These are phyloP conservation scores for Drosophila rufa DNA, from an alignment of 1,140 invertebrate species.

Conservation along the genomic window DNA sequence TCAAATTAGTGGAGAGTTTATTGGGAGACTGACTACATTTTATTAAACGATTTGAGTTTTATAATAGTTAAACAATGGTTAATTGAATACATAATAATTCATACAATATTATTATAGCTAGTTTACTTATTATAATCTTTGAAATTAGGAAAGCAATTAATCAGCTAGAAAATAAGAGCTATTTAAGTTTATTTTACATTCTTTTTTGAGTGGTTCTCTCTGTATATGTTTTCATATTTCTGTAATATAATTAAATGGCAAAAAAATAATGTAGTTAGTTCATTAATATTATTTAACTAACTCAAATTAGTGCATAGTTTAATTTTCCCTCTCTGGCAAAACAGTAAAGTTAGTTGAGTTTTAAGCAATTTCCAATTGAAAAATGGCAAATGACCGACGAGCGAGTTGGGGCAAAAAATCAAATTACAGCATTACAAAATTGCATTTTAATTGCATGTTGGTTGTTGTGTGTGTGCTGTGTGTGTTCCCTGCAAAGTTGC, in stretches of 20 bases:
- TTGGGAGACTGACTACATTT: background rate
- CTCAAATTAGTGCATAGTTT: constrained; percentile 35
- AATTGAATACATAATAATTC: too few relatives aligned
- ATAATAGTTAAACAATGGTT: too few relatives aligned
- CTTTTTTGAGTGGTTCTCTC: too few relatives aligned
- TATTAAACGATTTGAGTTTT: background rate
- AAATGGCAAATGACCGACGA: constrained; percentile 6
- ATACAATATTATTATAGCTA: too few relatives aligned
- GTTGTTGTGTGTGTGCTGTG: background rate
- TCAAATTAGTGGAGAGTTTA: constrained; percentile 30
- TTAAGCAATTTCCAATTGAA: constrained; percentile 6
- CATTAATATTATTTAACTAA: constrained; percentile 15
- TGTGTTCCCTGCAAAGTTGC: constrained; percentile 14
- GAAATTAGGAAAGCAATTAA: too few relatives aligned
- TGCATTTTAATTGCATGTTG: constrained; percentile 51
- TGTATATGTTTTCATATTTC: background rate
- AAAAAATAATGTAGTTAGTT: background rate
- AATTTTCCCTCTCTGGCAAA: background rate
- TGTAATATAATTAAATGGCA: too few relatives aligned
- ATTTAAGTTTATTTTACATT: too few relatives aligned
- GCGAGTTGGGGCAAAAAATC: constrained; percentile 20
- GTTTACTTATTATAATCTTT: too few relatives aligned
- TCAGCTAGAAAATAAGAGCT: too few relatives aligned
- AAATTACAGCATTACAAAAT: constrained; percentile 55
- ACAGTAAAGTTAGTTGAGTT: background rate